Conservation (phyloP, 37 sponge, comb jelly and placozoan genomes). For the Axinella damicornis region DNA sequence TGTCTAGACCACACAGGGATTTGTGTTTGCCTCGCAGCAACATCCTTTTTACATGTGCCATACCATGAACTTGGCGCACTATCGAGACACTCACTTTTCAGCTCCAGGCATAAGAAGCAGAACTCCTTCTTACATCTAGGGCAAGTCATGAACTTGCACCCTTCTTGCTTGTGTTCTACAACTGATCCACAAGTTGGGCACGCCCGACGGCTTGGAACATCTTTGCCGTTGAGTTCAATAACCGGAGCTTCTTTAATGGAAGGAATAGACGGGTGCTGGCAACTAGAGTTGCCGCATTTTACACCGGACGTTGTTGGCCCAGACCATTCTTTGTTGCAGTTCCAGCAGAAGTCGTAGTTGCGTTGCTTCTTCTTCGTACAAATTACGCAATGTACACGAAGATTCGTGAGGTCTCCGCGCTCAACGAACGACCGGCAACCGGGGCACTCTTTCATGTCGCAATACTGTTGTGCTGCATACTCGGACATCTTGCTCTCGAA, state of each 20-base stretch:
- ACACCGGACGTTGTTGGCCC: constrained; percentile 30
- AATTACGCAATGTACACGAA: constrained; percentile 44
- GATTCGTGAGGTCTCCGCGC: constrained; percentile 47
- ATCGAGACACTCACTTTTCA: constrained; percentile 12
- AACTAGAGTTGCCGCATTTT: constrained; percentile 53
- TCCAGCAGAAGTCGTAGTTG: constrained; percentile 70
- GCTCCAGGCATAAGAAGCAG: constrained; percentile 51
- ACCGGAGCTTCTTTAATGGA: constrained; percentile 22
- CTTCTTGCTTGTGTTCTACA: constrained; percentile 46
- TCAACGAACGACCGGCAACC: constrained; percentile 63
- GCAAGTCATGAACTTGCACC: constrained; percentile 55
- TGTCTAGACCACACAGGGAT: constrained; percentile 38
- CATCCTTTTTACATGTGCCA: constrained; percentile 31
- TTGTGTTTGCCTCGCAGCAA: constrained; percentile 26
- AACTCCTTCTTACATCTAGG: constrained; percentile 45
- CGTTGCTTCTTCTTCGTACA: constrained; percentile 59
- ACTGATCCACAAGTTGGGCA: constrained; percentile 70
- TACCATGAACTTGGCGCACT: constrained; percentile 10
- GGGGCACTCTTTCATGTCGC: constrained; percentile 68
- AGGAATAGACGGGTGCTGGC: constrained; percentile 35
- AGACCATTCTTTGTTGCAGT: constrained; percentile 64
- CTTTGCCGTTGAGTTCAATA: constrained; percentile 20
- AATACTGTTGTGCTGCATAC: constrained; percentile 49
- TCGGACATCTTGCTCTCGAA: constrained; percentile 70
- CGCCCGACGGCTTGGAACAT: constrained; percentile 61